phyloP scores from a whole-genome alignment of 1,140 invertebrate species.

The Periplaneta americana region DNA sequence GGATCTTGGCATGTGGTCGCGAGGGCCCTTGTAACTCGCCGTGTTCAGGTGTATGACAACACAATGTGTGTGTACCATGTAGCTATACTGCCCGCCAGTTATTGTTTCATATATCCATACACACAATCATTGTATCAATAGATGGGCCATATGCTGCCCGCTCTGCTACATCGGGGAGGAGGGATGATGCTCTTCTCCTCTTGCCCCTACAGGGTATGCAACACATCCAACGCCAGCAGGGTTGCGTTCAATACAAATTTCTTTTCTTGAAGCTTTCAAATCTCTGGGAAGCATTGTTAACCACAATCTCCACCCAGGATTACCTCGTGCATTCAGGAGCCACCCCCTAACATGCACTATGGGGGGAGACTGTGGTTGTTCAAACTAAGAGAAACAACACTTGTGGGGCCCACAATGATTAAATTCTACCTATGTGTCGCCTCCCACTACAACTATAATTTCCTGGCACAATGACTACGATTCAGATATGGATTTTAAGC shows the following conservation, averaged over 20 bases:
- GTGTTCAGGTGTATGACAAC: conserved; percentile 8
- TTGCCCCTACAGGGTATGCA: neutral
- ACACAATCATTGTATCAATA: conserved; percentile 9
- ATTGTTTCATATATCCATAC: conserved; percentile 10
- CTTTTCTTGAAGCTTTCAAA: neutral
- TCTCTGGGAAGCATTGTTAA: neutral
- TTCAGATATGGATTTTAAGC: neutral
- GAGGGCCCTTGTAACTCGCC: neutral
- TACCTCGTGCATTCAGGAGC: neutral
- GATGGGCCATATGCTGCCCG: neutral
- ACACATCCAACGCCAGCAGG: neutral
- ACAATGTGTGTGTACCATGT: conserved; percentile 8
- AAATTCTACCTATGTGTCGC: neutral
- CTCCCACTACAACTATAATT: neutral
- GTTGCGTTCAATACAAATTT: neutral
- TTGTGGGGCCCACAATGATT: neutral
- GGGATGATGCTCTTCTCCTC: neutral
- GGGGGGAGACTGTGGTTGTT: too few species aligned
- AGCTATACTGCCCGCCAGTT: conserved; percentile 9
- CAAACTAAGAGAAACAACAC: neutral
- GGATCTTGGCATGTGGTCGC: neutral
- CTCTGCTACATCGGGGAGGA: neutral
- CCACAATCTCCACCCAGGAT: neutral
- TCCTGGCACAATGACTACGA: neutral
- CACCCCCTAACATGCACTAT: neutral